Evolutionary conservation across 2,797 vertebrate species (phyloP).

Genomic region (Halcyon leucocephala): DNA sequence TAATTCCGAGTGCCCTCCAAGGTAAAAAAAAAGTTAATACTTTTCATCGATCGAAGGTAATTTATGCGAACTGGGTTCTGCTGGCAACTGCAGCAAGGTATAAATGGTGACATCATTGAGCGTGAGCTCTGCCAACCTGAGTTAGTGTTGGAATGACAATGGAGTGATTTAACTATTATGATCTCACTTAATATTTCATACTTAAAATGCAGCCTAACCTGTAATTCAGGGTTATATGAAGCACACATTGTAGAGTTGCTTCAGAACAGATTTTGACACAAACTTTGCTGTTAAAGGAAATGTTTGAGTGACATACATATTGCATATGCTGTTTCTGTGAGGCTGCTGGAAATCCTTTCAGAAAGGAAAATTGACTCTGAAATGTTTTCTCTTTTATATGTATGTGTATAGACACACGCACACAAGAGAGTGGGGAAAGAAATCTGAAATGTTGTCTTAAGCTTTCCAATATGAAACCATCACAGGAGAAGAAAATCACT

Average conservation of each 20-base stretch:
- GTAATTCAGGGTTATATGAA: conserved; percentile 30
- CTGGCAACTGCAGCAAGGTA: conserved; percentile 26
- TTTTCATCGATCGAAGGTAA: conserved; percentile 40
- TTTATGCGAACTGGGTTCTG: conserved; percentile 39
- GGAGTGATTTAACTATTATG: conserved; percentile 61
- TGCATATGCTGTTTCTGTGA: background rate
- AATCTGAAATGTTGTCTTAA: conserved; percentile 16
- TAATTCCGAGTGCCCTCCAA: background rate
- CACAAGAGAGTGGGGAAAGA: background rate
- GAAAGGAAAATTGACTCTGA: background rate
- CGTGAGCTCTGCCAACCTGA: conserved; percentile 40
- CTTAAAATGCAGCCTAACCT: conserved; percentile 9
- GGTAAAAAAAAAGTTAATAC: conserved; percentile 44
- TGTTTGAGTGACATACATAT: conserved; percentile 15
- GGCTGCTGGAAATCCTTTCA: conserved; percentile 19
- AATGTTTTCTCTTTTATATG: background rate
- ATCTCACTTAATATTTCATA: conserved; percentile 56
- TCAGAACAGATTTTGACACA: conserved; percentile 26
- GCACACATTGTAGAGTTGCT: background rate
- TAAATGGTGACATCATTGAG: conserved; percentile 41
- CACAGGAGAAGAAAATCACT: background rate
- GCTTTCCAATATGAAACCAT: background rate
- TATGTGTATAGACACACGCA: background rate
- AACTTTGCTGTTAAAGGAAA: conserved; percentile 33
- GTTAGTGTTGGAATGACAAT: conserved; percentile 18